Base-by-base conservation (phyloP, 1,140 invertebrate species). In the Bombus sylvicola region DNA sequence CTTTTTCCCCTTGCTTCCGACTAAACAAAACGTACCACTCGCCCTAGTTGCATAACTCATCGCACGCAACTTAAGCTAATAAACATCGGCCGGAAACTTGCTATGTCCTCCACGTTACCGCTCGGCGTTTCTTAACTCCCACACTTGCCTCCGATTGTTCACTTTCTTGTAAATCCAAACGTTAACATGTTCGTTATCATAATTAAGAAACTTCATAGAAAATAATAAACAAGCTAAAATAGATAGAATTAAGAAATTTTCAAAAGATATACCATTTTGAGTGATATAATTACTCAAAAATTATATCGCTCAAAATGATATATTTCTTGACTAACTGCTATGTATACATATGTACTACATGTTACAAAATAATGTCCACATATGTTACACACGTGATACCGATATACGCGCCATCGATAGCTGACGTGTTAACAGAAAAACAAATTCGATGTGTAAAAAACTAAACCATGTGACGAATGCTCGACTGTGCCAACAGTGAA, bases 21-120 rank as follows among this genome's bases (percentile, higher is more conserved):
- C 25, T 18, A 31, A 64, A 78, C 75, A 66, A 78, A 78, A 78
- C 37, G 31, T n/a, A n/a, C 34, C 53, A n/a, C 59, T 34, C 37
- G 75, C n/a, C 75, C 75, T 34, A 78, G 75, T 78, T 78, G 18
- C 57, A 28, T 43, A 64, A 78, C 59, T 41, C 73, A 25, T 53
- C 31, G 5, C 18, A 39, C 75, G 37, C 25, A 78, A 78, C 37
- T 62, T 78, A 78, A 64, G 31, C 75, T 78, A 53, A 75, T 34
- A 53, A 75, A 34, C 73, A 34, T 53, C 9, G 9, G 3, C 43
- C 13, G 34, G 12, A 41, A 71, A 43, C 41, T 72, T 31, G 13
- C 13, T n/a, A n/a, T 15, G 12, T 75, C 43, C 43, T 47, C 13
- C 22, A 22, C 25, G 69, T 53, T 53, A 8, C n/a, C n/a, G 13